phyloP scores from a whole-genome alignment of 2,113 vertebrate genomes.

The Perca fluviatilis region DNA sequence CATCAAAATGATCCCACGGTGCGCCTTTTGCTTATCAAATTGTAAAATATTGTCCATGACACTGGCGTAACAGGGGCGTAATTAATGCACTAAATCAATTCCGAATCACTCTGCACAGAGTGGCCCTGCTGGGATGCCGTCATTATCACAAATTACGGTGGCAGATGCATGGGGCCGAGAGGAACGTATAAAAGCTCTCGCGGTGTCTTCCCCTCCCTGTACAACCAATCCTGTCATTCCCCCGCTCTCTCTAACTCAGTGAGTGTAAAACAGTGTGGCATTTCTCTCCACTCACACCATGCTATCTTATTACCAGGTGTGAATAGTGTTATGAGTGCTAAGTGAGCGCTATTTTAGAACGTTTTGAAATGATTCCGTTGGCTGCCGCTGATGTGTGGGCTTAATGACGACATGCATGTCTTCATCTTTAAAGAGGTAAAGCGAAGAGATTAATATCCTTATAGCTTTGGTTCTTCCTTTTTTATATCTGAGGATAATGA shows the following conservation, averaged over 20 bases:
- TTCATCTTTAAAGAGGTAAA: slow-evolving; percentile 26
- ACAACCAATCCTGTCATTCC: slow-evolving; percentile 9
- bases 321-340: slow-evolving; percentile 34
- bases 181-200: slow-evolving; percentile 39
- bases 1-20: slow-evolving; percentile 71
- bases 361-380: slow-evolving; percentile 5
- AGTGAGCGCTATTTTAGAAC: slow-evolving; percentile 26
- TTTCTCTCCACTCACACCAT: slow-evolving; percentile 24
- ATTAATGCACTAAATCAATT: slow-evolving; percentile 85
- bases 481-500: slow-evolving; percentile 10
- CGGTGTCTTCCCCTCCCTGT: neutral
- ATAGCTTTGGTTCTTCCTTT: neutral
- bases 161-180: slow-evolving; percentile 63
- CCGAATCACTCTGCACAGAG: slow-evolving; percentile 61
- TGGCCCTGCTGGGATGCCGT: slow-evolving; percentile 74
- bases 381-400: neutral
- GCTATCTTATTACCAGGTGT: slow-evolving; percentile 38
- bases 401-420: slow-evolving; percentile 34
- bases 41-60: slow-evolving; percentile 84
- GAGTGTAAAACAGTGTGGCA: slow-evolving; percentile 13
- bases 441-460: slow-evolving; percentile 13
- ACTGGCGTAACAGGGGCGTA: slow-evolving; percentile 74
- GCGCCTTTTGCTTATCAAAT: slow-evolving; percentile 82
- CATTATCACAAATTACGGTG: slow-evolving; percentile 76
- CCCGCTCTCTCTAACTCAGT: slow-evolving; percentile 13